Evolutionary conservation across 53 echinoderm and acorn worm genomes (phyloP).

Genomic region (Henricia sp.): DNA sequence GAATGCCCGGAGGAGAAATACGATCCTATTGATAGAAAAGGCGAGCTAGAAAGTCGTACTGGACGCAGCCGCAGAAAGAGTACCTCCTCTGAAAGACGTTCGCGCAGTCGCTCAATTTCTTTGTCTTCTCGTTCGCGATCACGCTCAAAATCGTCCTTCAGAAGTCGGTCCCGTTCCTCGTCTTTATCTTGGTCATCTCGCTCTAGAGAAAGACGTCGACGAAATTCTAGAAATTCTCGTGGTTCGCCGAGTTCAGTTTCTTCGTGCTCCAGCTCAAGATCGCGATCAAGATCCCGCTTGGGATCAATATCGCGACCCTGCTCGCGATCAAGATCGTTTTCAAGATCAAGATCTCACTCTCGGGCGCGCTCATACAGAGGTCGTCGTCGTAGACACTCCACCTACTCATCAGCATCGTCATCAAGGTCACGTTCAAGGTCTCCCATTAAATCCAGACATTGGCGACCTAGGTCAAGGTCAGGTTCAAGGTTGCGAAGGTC

Average conservation of each 20-base stretch:
- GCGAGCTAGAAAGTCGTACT: neutral
- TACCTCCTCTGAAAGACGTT: constrained; percentile 54
- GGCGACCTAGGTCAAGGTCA: neutral
- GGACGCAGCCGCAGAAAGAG: neutral
- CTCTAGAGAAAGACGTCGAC: constrained; percentile 5
- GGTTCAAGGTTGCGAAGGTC: neutral
- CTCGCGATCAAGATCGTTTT: constrained; percentile 24
- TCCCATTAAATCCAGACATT: neutral
- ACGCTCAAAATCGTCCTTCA: constrained; percentile 55
- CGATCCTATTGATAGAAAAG: neutral
- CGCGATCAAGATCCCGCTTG: too few relatives aligned
- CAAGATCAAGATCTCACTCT: constrained; percentile 29
- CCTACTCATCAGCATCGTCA: constrained; percentile 37
- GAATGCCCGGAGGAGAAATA: neutral
- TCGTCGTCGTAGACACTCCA: constrained; percentile 25
- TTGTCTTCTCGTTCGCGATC: constrained; percentile 74
- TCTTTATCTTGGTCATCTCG: constrained; percentile 2
- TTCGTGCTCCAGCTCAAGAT: constrained; percentile 38
- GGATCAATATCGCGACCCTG: constrained; percentile 34
- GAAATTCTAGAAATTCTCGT: constrained; percentile 5
- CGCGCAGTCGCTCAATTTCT: constrained; percentile 60
- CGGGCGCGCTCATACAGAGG: constrained; percentile 8
- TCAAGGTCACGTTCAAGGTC: constrained; percentile 55
- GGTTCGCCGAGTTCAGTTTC: constrained; percentile 2
- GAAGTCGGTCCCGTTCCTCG: constrained; percentile 38